These are phyloP conservation scores for Chymomyza amoena DNA, from an alignment of 2,888 invertebrate species.

Conservation along the genomic window DNA sequence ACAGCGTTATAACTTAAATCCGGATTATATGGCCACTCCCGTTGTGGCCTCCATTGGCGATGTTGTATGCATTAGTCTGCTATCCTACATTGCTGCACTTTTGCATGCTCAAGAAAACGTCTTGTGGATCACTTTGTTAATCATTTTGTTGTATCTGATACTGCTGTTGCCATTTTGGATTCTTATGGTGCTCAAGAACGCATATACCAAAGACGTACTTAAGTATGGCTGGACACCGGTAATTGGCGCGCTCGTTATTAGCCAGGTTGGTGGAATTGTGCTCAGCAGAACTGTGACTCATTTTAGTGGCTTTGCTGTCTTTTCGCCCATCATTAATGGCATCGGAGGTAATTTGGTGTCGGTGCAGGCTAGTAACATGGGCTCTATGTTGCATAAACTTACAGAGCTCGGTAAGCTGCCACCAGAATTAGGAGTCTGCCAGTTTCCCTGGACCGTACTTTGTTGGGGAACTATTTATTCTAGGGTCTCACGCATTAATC, in stretches of 20 bases:
- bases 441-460: constrained; percentile 17
- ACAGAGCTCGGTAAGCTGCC: constrained; percentile 30
- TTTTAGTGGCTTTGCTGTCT: constrained; percentile 32
- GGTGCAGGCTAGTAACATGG: constrained; percentile 35
- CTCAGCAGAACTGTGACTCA: constrained; percentile 18
- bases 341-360: constrained; percentile 28
- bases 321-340: constrained; percentile 33
- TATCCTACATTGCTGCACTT: constrained; percentile 34
- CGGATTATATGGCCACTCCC: constrained; percentile 51
- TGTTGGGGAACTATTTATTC: constrained; percentile 37
- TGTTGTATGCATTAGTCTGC: constrained; percentile 39
- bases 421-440: constrained; percentile 16
- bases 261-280: constrained; percentile 29
- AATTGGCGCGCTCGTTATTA: constrained; percentile 34
- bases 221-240: constrained; percentile 37
- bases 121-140: constrained; percentile 14
- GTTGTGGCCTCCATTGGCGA: constrained; percentile 49
- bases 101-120: not conserved
- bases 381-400: constrained; percentile 26
- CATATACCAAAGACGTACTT: constrained; percentile 21
- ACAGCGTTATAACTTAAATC: constrained; percentile 39
- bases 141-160: constrained; percentile 21
- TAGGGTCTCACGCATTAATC: constrained; percentile 31
- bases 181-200: constrained; percentile 23
- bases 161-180: constrained; percentile 35